Percentiles rank a stretch among this genome's conserved stretches.
Conservation (phyloP, 2,797 vertebrate genomes). For the Miichthys miiuy region DNA sequence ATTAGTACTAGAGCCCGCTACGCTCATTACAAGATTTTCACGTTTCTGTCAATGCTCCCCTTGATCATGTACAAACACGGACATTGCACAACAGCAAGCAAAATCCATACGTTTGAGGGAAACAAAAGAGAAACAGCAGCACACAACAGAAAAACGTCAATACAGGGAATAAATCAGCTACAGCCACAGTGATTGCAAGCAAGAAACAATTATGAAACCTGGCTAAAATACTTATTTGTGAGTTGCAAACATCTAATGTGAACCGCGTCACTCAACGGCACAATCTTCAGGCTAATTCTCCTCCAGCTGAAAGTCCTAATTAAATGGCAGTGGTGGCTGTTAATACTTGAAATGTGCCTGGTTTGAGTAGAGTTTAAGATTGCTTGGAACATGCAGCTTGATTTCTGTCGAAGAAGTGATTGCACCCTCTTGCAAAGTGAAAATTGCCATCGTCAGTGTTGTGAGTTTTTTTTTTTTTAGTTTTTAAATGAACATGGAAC, state of each 20-base stretch:
- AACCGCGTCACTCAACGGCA: not conserved
- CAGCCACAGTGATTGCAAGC: not conserved
- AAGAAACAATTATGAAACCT: not conserved
- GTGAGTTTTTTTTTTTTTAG: not conserved
- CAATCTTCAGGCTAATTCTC: slow-evolving; percentile 4
- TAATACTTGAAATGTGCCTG: not conserved
- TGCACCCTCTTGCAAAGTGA: slow-evolving; percentile 1
- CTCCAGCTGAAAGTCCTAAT: slow-evolving; percentile 24
- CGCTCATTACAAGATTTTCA: slow-evolving; percentile 51
- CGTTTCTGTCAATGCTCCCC: slow-evolving; percentile 23
- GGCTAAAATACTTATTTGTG: not conserved
- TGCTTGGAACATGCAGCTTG: not conserved
- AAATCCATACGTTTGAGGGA: slow-evolving; percentile 4
- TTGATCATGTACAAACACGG: slow-evolving; percentile 37
- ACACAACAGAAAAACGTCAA: not conserved
- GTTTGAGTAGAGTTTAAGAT: slow-evolving; percentile 18
- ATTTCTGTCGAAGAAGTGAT: slow-evolving; percentile 15
- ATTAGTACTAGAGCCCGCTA: slow-evolving; percentile 26
- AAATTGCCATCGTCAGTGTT: slow-evolving; percentile 1
- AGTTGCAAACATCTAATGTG: not conserved
- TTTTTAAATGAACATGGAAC: not conserved
- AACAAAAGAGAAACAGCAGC: not conserved
- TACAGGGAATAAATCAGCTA: not conserved
- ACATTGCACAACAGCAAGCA: slow-evolving; percentile 6
- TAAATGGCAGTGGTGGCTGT: slow-evolving; percentile 1